Percentiles rank a stretch among this genome's conserved stretches.
Conservation (phyloP, 1,140 invertebrate species). For the Bombus superbus region DNA sequence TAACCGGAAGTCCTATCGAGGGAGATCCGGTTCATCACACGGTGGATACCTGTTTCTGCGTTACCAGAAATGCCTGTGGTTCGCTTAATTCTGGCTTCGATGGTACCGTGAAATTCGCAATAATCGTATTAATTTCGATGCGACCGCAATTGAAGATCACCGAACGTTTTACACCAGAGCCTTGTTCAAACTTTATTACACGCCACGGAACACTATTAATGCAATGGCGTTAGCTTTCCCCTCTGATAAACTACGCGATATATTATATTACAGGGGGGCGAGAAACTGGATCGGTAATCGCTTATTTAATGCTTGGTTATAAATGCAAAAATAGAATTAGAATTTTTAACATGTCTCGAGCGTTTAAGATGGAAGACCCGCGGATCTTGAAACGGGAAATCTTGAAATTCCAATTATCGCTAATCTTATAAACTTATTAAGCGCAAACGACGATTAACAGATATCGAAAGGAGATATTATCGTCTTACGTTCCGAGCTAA, state of each 20-base stretch:
- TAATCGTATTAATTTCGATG: slow-evolving; percentile 9
- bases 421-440: background rate
- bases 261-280: too few relatives aligned
- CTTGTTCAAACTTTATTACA: background rate
- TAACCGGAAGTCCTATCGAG: slow-evolving; percentile 58
- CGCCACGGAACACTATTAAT: background rate
- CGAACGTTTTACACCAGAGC: background rate
- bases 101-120: background rate
- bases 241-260: background rate
- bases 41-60: slow-evolving; percentile 11
- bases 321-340: background rate
- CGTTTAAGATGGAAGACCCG: background rate
- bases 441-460: background rate
- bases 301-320: background rate
- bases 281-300: background rate
- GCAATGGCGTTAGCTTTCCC: background rate
- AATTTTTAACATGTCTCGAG: background rate
- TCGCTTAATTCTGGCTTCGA: slow-evolving; percentile 21
- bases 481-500: background rate
- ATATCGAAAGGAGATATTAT: background rate
- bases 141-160: background rate
- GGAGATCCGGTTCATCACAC: slow-evolving; percentile 40
- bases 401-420: background rate
- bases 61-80: slow-evolving; percentile 53
- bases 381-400: background rate